These are phyloP conservation scores for Blastomussa wellsi DNA, from an alignment of 92 coral and sea anemone species.

Conservation along the genomic window DNA sequence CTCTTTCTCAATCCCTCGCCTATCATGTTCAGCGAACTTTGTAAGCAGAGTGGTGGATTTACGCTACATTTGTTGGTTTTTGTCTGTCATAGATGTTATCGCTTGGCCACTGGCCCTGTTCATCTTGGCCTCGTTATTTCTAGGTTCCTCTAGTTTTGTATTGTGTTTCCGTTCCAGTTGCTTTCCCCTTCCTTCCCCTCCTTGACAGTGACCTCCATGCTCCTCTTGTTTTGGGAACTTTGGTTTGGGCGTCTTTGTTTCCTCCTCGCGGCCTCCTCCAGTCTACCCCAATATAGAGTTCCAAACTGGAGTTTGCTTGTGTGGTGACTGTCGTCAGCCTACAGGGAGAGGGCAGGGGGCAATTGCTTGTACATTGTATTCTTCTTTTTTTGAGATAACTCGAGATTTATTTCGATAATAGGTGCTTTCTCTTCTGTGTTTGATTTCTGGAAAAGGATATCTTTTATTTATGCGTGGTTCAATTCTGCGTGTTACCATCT, in stretches of 20 bases:
- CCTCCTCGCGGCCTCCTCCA: neutral
- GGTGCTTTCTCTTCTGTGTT: no score
- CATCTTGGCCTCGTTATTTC: neutral
- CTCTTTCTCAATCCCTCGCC: neutral
- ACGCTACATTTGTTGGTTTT: neutral
- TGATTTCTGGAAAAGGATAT: no score
- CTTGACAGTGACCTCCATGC: neutral
- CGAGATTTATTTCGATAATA: no score
- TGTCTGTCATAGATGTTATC: neutral
- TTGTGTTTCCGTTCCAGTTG: neutral
- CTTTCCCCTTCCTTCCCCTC: neutral
- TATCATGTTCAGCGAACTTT: neutral
- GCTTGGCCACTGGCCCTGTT: no score
- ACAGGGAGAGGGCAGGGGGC: conserved; percentile 11
- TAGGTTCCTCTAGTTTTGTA: neutral
- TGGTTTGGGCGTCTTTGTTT: no score
- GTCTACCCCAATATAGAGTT: neutral
- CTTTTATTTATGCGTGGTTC: no score
- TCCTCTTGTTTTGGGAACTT: neutral
- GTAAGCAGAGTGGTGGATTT: neutral
- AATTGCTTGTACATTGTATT: no score
- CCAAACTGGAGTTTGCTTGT: neutral
- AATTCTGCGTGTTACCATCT: no score
- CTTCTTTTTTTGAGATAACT: no score
- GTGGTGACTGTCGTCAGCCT: neutral